Evolutionary conservation across 2,797 vertebrate genomes (phyloP).

Genomic region (Microctenopoma lineatum): DNA sequence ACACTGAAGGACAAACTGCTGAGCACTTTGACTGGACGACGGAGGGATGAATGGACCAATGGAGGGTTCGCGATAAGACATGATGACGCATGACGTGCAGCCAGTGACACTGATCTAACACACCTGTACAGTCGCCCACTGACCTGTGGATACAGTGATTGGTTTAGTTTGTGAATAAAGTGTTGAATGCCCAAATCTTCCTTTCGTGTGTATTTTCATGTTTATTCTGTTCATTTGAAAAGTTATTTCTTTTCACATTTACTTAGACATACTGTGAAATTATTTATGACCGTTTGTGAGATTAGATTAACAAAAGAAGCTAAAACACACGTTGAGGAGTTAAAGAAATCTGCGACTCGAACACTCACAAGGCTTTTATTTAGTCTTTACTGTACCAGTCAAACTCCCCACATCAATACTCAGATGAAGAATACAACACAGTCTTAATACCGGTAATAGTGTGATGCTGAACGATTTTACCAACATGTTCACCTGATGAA

Average conservation of each 20-base stretch:
- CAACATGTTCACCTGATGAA: no score
- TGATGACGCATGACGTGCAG: constrained; percentile 51
- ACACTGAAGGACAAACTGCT: constrained; percentile 62
- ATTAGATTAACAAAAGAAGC: no score
- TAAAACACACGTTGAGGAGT: no score
- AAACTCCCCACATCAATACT: constrained; percentile 13
- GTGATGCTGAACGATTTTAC: no score
- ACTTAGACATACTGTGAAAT: no score
- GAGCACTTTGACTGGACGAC: constrained; percentile 66
- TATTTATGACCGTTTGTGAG: no score
- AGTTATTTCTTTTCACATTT: no score
- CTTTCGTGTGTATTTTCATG: neutral
- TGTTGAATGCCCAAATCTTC: constrained; percentile 77
- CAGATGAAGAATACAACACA: neutral
- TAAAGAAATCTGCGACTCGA: neutral
- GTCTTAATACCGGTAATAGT: neutral
- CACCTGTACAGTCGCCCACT: constrained; percentile 76
- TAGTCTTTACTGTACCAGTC: constrained; percentile 1
- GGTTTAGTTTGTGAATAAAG: constrained; percentile 87
- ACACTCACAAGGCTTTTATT: neutral
- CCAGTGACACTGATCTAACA: constrained; percentile 75
- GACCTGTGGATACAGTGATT: constrained; percentile 69
- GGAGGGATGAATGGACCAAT: constrained; percentile 22
- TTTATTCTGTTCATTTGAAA: neutral
- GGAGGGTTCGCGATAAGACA: constrained; percentile 2